phyloP scores from a whole-genome alignment of 1,140 invertebrate genomes.

The Trachelipus rathkii region DNA sequence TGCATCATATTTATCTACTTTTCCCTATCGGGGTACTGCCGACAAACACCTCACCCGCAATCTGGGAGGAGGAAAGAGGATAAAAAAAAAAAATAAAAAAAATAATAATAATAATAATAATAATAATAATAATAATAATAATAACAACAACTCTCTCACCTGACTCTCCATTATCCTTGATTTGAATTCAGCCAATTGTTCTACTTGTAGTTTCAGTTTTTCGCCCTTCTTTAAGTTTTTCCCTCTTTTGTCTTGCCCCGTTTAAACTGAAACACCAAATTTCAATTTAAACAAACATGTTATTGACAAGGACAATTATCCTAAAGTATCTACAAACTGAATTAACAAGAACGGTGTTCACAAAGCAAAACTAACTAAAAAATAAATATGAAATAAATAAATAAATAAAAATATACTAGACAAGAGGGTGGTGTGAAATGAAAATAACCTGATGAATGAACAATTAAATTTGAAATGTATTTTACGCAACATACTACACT shows the following conservation, averaged over 20 bases:
- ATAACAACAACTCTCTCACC: too few species aligned
- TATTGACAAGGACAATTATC: background rate
- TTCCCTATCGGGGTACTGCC: too few species aligned
- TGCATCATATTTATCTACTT: too few species aligned
- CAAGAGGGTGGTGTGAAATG: too few species aligned
- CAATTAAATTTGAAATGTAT: too few species aligned
- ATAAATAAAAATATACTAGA: too few species aligned
- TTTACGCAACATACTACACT: too few species aligned
- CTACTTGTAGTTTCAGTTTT: constrained; percentile 76
- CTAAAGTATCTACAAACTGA: background rate
- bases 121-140: background rate
- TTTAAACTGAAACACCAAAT: constrained; percentile 57
- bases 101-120: background rate
- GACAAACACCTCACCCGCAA: too few species aligned
- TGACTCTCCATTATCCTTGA: constrained; percentile 81
- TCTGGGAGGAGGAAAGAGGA: too few species aligned
- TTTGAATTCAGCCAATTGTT: constrained; percentile 90
- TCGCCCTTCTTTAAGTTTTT: constrained; percentile 86
- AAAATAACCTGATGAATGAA: too few species aligned
- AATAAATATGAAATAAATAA: too few species aligned
- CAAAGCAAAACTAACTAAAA: background rate
- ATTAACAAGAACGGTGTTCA: background rate
- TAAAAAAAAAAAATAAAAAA: too few species aligned
- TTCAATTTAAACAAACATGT: background rate
- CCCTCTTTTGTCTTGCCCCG: constrained; percentile 81